Evolutionary conservation across 2,888 invertebrate genomes (phyloP), one percentile per base, ranked within the genome.

Genomic region (Branchellion lobata): DNA sequence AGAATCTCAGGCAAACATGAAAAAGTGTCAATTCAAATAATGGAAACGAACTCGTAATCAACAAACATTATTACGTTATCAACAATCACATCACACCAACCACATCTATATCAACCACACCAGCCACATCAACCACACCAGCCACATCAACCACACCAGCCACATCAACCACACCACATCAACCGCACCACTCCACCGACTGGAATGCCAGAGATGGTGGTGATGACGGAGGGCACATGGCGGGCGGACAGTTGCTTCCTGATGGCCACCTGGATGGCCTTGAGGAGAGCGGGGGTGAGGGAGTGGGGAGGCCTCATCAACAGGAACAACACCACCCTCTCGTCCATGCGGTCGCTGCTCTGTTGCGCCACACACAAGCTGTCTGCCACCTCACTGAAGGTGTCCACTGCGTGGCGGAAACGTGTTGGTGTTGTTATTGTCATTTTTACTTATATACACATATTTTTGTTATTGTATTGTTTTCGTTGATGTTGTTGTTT

Each of bases 311-410:
- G 83, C 3, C 85, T 85, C 85, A 90, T 87, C 85, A 89, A 90
- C 69, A 91, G 82, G 84, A 90, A 91, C 53, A 91, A 85, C 1
- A 90, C 84, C 5, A 90, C 90, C 65, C 89, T 84, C 84, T 90
- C 90, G 81, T 90, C 90, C 18, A 85, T 85, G 34, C 86, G 86
- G 78, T 86, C 86, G 1, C 82, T 83, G 83, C 87, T 88, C 33
- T 85, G 83, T 84, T 90, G 89, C 3, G 88, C 88, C 8, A 90
- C 90, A 82, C 90, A 90, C 61, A 91, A 86, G 81, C 89, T 89
- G 84, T 90, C 90, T 18, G 86, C 86, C 1, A 90, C 86, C 83
- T 90, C 90, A 78, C 87, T 86, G 83, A 90, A 88, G 18, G 86
- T 84, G 81, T 90, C 90, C 40, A 90, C 89, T 89, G 84, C 1